Evolutionary conservation across 92 coral and sea anemone species (phyloP).

Genomic region (Porites rus): DNA sequence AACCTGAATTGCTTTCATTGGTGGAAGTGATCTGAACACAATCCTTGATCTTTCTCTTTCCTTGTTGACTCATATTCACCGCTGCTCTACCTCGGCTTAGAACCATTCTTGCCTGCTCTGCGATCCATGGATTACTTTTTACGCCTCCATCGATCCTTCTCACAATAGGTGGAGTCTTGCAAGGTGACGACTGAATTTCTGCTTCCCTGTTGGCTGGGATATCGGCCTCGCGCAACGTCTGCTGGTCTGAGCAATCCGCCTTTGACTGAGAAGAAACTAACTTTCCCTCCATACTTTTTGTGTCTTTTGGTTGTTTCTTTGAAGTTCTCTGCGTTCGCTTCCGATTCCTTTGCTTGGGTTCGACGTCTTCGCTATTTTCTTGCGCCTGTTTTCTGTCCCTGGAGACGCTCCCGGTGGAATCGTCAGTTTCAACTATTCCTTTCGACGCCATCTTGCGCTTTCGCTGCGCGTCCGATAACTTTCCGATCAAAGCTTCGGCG

Average conservation of each 20-base stretch:
- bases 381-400: not conserved
- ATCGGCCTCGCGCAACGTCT: not conserved
- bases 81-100: constrained; percentile 90
- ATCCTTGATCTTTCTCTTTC: constrained; percentile 46
- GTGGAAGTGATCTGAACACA: constrained; percentile 17
- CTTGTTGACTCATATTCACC: constrained; percentile 63
- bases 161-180: constrained; percentile 56
- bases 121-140: constrained; percentile 92
- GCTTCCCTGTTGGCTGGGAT: constrained; percentile 11
- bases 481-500: constrained; percentile 64
- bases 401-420: constrained; percentile 8
- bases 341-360: constrained; percentile 17
- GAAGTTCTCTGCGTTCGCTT: constrained; percentile 17
- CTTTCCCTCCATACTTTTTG: not conserved
- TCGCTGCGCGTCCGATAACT: constrained; percentile 27
- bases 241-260: not conserved
- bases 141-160: constrained; percentile 67
- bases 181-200: constrained; percentile 21
- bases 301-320: constrained; percentile 6
- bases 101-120: constrained; percentile 93
- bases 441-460: constrained; percentile 64
- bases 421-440: not conserved
- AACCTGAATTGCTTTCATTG: constrained; percentile 29
- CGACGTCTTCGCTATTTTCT: not conserved
- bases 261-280: not conserved